Evolutionary conservation across 2,888 invertebrate species (phyloP).

Genomic region (Venustoraphidia nigricollis): DNA sequence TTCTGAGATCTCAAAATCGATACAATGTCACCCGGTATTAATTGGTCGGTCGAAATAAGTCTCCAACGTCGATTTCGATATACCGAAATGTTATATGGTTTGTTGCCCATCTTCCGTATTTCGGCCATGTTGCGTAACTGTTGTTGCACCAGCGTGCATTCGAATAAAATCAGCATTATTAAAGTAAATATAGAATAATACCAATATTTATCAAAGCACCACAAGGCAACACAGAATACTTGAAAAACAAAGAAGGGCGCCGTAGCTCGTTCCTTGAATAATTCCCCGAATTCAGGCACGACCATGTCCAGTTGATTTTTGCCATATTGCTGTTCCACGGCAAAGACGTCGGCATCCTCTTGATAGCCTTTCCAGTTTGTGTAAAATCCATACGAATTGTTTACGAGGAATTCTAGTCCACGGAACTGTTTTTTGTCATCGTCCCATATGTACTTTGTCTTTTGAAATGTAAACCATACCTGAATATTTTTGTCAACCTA

Average conservation of each 20-base stretch:
- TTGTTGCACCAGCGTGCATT: conserved; percentile 96
- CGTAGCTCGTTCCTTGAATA: conserved; percentile 94
- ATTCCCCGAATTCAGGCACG: conserved; percentile 90
- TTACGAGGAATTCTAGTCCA: conserved; percentile 72
- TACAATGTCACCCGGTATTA: conserved; percentile 92
- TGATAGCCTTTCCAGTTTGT: conserved; percentile 74
- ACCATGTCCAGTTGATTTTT: conserved; percentile 79
- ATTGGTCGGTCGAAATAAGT: conserved; percentile 65
- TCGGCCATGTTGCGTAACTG: conserved; percentile 97
- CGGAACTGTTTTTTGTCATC: conserved; percentile 65
- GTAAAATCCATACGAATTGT: conserved; percentile 54
- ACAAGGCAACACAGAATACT: conserved; percentile 95
- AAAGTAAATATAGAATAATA: conserved; percentile 94
- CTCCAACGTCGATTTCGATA: conserved; percentile 87
- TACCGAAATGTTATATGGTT: conserved; percentile 81
- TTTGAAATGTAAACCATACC: conserved; percentile 92
- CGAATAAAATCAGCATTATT: conserved; percentile 89
- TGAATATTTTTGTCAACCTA: conserved; percentile 34
- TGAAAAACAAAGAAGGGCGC: conserved; percentile 99
- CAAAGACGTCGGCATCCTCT: conserved; percentile 61
- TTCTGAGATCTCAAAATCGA: conserved; percentile 80
- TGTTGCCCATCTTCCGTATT: conserved; percentile 98
- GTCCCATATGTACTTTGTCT: conserved; percentile 89
- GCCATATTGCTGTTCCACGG: conserved; percentile 71
- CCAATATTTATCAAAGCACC: conserved; percentile 99